Percentiles rank a stretch among this genome's conserved stretches.
Evolutionary conservation across 2,113 vertebrate genomes (phyloP).

Genomic region (Crotalus viridis): DNA sequence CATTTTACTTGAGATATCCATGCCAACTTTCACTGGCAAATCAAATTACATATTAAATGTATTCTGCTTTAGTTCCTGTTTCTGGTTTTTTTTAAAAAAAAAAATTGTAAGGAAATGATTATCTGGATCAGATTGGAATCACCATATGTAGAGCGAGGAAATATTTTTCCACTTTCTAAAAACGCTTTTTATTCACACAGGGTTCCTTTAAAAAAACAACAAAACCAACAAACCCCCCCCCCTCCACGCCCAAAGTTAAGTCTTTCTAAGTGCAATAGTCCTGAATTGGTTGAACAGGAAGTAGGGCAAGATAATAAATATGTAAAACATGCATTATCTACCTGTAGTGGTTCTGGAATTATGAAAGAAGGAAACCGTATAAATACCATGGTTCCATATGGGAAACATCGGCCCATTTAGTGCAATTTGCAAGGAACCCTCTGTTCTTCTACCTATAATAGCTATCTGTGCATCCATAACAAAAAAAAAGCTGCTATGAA

Average conservation of each 20-base stretch:
- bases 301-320: neutral
- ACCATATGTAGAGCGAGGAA: neutral
- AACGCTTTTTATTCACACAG: neutral
- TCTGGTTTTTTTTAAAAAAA: neutral
- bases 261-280: neutral
- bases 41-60: neutral
- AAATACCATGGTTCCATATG: neutral
- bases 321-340: neutral
- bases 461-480: neutral
- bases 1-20: neutral
- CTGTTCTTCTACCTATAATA: neutral
- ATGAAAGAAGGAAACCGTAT: neutral
- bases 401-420: neutral
- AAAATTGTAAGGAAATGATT: neutral
- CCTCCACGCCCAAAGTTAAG: neutral
- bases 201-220: neutral
- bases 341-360: neutral
- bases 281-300: neutral
- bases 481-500: neutral
- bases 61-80: neutral
- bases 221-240: no score
- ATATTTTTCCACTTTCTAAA: neutral
- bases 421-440: neutral
- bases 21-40: neutral
- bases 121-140: neutral